Base-by-base conservation (phyloP, 2,113 vertebrate genomes). In the Dinomys branickii region DNA sequence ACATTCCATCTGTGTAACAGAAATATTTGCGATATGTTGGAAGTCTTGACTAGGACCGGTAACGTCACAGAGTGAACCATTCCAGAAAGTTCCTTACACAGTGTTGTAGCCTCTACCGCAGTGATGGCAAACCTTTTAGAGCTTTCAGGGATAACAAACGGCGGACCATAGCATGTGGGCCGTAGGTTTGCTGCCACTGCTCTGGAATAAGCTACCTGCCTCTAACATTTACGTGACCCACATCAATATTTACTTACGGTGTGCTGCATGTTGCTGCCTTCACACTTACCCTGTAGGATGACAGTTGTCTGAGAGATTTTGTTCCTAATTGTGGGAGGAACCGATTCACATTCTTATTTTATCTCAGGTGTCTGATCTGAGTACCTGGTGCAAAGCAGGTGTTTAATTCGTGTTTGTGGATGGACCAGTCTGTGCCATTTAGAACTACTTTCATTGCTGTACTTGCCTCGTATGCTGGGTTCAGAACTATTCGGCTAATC, bases 321-420 rank as follows among this genome's bases (percentile, higher is more conserved):
- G 4, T 61, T 82, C 47, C 73, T 65, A 54, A 80, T 54, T 77
- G 71, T 3, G 71, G 69, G 69, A 95, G 22, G n/a, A 58, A 69
- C 33, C 44, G 38, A 81, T 47, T 90, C 5, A 78, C n/a, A 22
- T 28, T 90, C 59, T 82, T 63, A 54, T 73, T 93, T 52, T 44
- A 69, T 69, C 59, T 77, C 24, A 33, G 17, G 47, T 94, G 30
- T 85, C 65, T 85, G 52, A 92, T 73, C 19, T 12, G 50, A 80
- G 33, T 89, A 50, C 19, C n/a, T 82, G 30, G 63, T 56, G n/a
- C 30, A n/a, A 12, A 38, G 24, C 54, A 35, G 30, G 30, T 44
- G 2, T 81, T 85, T 94, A 87, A 84, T 65, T 90, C 30, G 59
- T 87, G 6, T 87, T 78, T 90, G 63, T 20, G 28, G 95, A 47